A percentile compares a stretch with the other conserved stretches of the same genome.
These are phyloP conservation scores for Schizothorax lantsangensis DNA, from an alignment of 2,797 vertebrate species.

Conservation along the genomic window DNA sequence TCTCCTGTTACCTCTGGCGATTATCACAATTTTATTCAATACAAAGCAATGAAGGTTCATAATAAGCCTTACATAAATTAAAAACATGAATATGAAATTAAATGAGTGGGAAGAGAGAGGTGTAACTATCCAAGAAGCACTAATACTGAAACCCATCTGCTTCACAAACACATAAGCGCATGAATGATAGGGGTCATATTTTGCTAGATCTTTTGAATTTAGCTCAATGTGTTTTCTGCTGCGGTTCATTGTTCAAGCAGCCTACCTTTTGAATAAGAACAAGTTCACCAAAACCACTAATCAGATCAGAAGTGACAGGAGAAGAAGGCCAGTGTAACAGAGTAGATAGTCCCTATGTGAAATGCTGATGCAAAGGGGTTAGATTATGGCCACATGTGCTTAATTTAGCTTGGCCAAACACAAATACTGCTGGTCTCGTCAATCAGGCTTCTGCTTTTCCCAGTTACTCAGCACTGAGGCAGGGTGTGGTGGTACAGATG, in stretches of 20 bases:
- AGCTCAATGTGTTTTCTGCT: background rate
- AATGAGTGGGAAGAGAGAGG: background rate
- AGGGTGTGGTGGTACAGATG: conserved; percentile 43
- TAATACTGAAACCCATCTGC: background rate
- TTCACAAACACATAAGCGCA: background rate
- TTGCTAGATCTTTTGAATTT: background rate
- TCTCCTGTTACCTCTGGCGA: background rate
- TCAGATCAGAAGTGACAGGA: conserved; percentile 17
- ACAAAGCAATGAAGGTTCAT: background rate
- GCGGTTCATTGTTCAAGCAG: conserved; percentile 4
- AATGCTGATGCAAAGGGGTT: conserved; percentile 55
- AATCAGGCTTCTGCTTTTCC: conserved; percentile 57
- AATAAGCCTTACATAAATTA: background rate
- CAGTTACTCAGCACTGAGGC: conserved; percentile 65
- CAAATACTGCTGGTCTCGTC: conserved; percentile 51
- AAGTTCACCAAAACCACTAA: conserved; percentile 21
- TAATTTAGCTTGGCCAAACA: conserved; percentile 63
- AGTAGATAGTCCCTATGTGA: conserved; percentile 11
- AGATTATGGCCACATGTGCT: conserved; percentile 58
- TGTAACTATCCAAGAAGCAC: background rate
- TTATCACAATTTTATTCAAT: background rate
- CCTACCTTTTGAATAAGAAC: background rate
- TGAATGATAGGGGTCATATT: background rate
- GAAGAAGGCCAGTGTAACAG: conserved; percentile 4
- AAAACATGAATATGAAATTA: background rate